A percentile compares a stretch with the other conserved stretches of the same genome.
Conservation (phyloP, 1,140 invertebrate species). For the Phymorhynchus buccinoides region DNA sequence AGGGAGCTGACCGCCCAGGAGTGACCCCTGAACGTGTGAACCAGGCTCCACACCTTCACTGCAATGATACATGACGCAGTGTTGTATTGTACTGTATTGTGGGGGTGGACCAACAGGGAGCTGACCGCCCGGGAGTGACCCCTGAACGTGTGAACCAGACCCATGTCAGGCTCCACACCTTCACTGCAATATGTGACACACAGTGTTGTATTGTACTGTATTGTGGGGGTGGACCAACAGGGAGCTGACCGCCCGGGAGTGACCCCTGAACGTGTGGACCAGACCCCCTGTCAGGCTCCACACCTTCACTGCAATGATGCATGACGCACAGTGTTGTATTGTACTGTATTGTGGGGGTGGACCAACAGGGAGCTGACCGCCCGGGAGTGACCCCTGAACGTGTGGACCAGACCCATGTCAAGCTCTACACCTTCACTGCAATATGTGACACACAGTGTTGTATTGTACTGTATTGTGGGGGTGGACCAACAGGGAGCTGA, state of each 20-base stretch:
- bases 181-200: constrained; percentile 55
- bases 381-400: constrained; percentile 69
- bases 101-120: constrained; percentile 67
- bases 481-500: no score
- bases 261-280: constrained; percentile 71
- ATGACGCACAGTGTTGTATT: no score
- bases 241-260: constrained; percentile 69
- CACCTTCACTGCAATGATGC: constrained; percentile 73
- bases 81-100: no score
- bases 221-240: constrained; percentile 66
- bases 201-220: no score
- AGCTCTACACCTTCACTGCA: constrained; percentile 72
- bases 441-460: no score
- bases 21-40: constrained; percentile 72
- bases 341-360: no score
- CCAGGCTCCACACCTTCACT: constrained; percentile 73
- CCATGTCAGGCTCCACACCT: constrained; percentile 71
- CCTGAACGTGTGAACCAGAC: constrained; percentile 70
- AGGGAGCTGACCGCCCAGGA: constrained; percentile 69
- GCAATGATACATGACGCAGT: no score
- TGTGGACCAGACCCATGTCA: constrained; percentile 65
- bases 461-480: no score
- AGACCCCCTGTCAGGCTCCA: constrained; percentile 70
- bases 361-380: constrained; percentile 65
- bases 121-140: constrained; percentile 71